Conservation (phyloP, 1,140 invertebrate species). For the Cyphomyrmex costatus region DNA sequence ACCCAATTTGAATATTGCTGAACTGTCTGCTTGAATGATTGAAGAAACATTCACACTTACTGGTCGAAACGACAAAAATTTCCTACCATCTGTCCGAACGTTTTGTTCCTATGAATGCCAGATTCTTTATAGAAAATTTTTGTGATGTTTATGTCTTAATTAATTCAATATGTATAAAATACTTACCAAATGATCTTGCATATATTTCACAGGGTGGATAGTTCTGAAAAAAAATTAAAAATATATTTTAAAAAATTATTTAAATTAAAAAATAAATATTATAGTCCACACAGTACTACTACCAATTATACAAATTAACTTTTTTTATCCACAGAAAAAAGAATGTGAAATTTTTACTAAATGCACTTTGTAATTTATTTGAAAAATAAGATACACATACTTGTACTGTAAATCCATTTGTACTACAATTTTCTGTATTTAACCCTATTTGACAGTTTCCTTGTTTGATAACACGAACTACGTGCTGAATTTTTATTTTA, state of each 20-base stretch:
- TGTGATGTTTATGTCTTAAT: background rate
- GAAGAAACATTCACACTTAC: conserved; percentile 89
- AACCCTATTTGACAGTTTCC: background rate
- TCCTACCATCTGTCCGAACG: conserved; percentile 89
- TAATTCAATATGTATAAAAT: conserved; percentile 6
- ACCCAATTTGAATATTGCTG: conserved; percentile 91
- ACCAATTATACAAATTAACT: too few relatives aligned
- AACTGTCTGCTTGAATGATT: conserved; percentile 91
- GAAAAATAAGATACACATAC: background rate
- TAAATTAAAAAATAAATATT: background rate
- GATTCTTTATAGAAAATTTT: conserved; percentile 45
- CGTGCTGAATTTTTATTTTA: background rate
- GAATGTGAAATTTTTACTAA: background rate
- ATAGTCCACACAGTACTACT: too few relatives aligned
- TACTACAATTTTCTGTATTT: conserved; percentile 23
- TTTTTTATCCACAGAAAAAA: background rate
- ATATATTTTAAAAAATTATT: conserved; percentile 7
- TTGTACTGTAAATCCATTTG: conserved; percentile 52
- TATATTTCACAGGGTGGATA: conserved; percentile 89
- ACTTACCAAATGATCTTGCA: conserved; percentile 88
- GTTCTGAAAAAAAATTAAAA: conserved; percentile 85
- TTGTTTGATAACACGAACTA: background rate
- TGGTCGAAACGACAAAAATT: conserved; percentile 89
- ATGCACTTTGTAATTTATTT: background rate
- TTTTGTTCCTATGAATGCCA: conserved; percentile 84